phyloP scores from a whole-genome alignment of 2,113 vertebrate species.

The Tricholaema leucomelas region DNA sequence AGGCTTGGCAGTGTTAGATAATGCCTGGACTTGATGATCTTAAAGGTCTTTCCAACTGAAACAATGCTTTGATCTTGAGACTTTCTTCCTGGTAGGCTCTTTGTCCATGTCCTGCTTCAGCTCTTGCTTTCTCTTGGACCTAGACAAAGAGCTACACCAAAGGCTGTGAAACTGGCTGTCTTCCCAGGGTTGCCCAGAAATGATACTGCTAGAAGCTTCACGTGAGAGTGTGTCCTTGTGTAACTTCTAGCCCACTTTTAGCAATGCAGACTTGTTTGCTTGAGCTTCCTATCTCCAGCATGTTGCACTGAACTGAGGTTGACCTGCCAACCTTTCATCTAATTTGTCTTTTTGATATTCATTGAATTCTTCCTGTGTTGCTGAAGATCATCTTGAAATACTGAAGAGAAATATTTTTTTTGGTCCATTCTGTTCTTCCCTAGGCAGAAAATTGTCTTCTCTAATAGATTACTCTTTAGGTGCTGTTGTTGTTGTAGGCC shows the following conservation, averaged over 20 bases:
- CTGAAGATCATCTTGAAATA: background rate
- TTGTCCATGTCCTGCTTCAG: background rate
- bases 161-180: background rate
- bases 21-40: no score
- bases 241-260: conserved; percentile 6
- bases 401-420: background rate
- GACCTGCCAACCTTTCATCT: background rate
- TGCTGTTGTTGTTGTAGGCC: no score
- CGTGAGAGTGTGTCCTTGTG: accelerated
- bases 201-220: background rate
- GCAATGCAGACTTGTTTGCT: background rate
- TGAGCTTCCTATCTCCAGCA: background rate
- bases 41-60: no score
- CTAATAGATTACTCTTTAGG: background rate
- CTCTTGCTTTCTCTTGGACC: background rate
- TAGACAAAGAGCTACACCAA: background rate
- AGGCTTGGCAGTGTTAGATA: no score
- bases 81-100: background rate
- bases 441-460: background rate
- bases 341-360: background rate
- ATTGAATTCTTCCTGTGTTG: background rate
- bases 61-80: no score
- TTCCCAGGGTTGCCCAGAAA: background rate
- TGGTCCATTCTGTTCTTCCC: background rate
- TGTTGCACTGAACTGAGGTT: background rate